Percentiles rank a stretch among this genome's conserved stretches.
Evolutionary conservation across 2,797 vertebrate species (phyloP).

Genomic region (Eupleurogrammus muticus): DNA sequence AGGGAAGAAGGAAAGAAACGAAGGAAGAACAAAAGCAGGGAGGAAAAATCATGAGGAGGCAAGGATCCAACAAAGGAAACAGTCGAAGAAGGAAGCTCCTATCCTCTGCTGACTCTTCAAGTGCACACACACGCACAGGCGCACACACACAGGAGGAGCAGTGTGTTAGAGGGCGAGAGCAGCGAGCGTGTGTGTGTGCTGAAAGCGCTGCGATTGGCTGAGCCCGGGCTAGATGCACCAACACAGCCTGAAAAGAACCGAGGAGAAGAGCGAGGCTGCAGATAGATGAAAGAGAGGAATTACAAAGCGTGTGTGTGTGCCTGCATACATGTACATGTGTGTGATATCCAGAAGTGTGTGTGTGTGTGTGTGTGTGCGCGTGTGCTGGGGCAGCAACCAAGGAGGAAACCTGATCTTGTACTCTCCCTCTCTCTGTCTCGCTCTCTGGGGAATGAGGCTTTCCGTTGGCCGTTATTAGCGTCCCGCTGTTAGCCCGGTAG

Average conservation of each 20-base stretch:
- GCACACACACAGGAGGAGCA: conserved; percentile 49
- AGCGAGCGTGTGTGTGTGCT: conserved; percentile 36
- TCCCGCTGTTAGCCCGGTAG: conserved; percentile 30
- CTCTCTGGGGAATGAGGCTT: conserved; percentile 50
- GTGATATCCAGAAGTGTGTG: conserved; percentile 46
- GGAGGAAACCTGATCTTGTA: conserved; percentile 38
- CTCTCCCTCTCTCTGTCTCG: conserved; percentile 41
- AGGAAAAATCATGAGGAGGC: not conserved
- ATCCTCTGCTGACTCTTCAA: conserved; percentile 61
- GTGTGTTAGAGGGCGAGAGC: conserved; percentile 52
- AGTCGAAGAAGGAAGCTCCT: conserved; percentile 33
- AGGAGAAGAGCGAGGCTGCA: conserved; percentile 66
- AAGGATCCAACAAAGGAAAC: conserved; percentile 25
- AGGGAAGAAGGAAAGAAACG: not conserved
- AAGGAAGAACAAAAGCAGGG: conserved; percentile 14
- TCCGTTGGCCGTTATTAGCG: conserved; percentile 38
- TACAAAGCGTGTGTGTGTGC: conserved; percentile 69
- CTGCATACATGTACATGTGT: conserved; percentile 29
- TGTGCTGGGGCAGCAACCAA: conserved; percentile 21
- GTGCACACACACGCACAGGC: conserved; percentile 38
- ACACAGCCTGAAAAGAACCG: conserved; percentile 60
- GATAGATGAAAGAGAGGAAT: conserved; percentile 63
- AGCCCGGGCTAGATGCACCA: conserved; percentile 70
- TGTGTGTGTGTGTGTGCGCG: conserved; percentile 35
- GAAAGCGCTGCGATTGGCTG: conserved; percentile 72